Base-by-base conservation (phyloP, 2,113 vertebrate species). In the Gallinago undulata region DNA sequence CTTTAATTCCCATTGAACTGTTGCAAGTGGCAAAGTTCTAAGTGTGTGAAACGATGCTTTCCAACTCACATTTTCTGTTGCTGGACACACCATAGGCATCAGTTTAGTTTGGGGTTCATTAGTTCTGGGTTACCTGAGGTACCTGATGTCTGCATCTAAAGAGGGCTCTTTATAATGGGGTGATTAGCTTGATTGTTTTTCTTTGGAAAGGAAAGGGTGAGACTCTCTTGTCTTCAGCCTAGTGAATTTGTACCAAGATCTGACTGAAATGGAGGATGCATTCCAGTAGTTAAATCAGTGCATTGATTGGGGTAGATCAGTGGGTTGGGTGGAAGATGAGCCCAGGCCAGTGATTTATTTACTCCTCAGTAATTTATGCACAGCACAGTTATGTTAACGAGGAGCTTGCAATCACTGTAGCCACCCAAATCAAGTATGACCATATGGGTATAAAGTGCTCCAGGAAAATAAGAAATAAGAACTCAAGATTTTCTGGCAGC, bases 401-500 rank as follows among this genome's bases (percentile, higher is more conserved):
- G 60, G 67, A 79, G 21, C 75, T 90, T 75, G 70, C 89, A 69
- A 68, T 72, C 68, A 33, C 78, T 70, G 0, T 55, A 70, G 37
- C 87, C 82, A 79, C 53, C 35, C 23, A 78, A 85, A 64, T 70
- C 1, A 16, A 31, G 33, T 76, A 35, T 66, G 76, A 37, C 19
- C 39, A 53, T 74, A 24, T n/a, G 41, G 30, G 14, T 47, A 37
- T 77, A 53, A 72, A 81, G 41, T 53, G 25, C 63, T 81, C 27
- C 37, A 56, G 57, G 62, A 43, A 64, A 89, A 31, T 74, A 91
- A 93, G 41, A 77, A 93, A n/a, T 41, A 76, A 68, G 35, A 87
- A 59, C 30, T 90, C 59, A 62, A 53, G 57, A 66, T 90, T 89
- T 96, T 90, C 70, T 94, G 87, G 70, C 74, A 87, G 41, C 51